Percentiles rank a stretch among this genome's conserved stretches.
Conservation (phyloP, 2,113 vertebrate genomes). For the Neotoma lepida region DNA sequence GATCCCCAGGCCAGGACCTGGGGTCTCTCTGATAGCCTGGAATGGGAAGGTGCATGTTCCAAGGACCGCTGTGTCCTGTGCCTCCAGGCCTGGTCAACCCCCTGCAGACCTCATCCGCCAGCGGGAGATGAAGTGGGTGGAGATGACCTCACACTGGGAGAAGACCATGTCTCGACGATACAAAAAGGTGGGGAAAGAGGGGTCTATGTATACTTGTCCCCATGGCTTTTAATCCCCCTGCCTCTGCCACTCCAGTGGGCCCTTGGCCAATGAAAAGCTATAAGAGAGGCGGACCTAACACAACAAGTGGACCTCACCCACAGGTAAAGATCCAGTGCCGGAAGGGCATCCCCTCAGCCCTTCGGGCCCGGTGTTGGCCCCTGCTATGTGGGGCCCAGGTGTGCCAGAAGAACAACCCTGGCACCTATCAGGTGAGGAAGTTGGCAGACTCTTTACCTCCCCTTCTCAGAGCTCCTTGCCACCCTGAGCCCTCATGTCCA, state of each 20-base stretch:
- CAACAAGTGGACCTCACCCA: background rate
- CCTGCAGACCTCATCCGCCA: constrained; percentile 89
- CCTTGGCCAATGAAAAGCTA: background rate
- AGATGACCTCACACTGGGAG: constrained; percentile 90
- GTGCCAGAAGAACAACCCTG: constrained; percentile 81
- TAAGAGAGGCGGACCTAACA: background rate
- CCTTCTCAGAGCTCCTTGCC: background rate
- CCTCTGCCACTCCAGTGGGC: background rate
- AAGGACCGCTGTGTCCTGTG: background rate
- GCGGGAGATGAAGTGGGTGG: constrained; percentile 92
- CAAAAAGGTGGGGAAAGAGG: constrained; percentile 86
- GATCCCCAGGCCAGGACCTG: background rate
- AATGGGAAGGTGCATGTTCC: background rate
- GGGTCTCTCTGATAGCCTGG: background rate
- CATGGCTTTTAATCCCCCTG: background rate
- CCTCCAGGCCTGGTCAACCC: constrained; percentile 77
- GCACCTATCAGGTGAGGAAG: constrained; percentile 85
- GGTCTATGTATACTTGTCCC: background rate
- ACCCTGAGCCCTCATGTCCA: background rate
- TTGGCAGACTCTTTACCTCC: background rate
- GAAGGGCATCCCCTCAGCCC: constrained; percentile 92
- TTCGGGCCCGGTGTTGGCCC: constrained; percentile 91
- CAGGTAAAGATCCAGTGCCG: constrained; percentile 91
- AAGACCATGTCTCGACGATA: constrained; percentile 86
- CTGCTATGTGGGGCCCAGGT: constrained; percentile 88